Percentiles rank a stretch among this genome's conserved stretches.
Evolutionary conservation across 1,140 invertebrate species (phyloP).

Genomic region (Asbolus verrucosus): DNA sequence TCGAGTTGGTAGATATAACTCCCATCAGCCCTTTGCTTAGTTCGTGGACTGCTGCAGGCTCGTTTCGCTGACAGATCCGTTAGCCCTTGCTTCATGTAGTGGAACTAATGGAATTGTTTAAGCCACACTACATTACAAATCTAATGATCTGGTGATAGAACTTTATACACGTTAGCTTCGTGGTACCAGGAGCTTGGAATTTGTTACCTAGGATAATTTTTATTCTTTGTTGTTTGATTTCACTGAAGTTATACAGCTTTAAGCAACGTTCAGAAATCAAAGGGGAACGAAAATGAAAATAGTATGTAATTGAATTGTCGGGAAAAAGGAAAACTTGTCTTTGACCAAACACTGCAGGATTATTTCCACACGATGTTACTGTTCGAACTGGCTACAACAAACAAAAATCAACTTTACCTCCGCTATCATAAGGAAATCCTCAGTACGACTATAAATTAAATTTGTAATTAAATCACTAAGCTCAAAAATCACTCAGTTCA

Average conservation of each 20-base stretch:
- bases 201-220: not conserved
- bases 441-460: constrained; percentile 18
- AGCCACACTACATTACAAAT: constrained; percentile 59
- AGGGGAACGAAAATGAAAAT: too few species aligned
- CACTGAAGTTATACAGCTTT: too few species aligned
- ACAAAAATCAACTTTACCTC: constrained; percentile 2
- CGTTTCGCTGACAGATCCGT: constrained; percentile 47
- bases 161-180: constrained; percentile 34
- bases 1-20: not conserved
- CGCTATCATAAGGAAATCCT: not conserved
- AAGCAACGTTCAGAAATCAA: too few species aligned
- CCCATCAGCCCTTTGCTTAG: constrained; percentile 12
- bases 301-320: constrained; percentile 2
- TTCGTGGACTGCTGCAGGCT: not conserved
- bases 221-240: not conserved
- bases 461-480: constrained; percentile 22
- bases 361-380: not conserved
- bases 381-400: not conserved
- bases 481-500: too few species aligned
- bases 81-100: constrained; percentile 54
- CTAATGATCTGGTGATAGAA: constrained; percentile 57
- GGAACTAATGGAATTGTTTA: constrained; percentile 60
- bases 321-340: not conserved
- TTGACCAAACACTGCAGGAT: not conserved
- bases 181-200: not conserved